Percentiles rank a stretch among this genome's conserved stretches.
These are phyloP conservation scores for Eleginops maclovinus DNA, from an alignment of 2,113 vertebrate genomes.

Conservation along the genomic window DNA sequence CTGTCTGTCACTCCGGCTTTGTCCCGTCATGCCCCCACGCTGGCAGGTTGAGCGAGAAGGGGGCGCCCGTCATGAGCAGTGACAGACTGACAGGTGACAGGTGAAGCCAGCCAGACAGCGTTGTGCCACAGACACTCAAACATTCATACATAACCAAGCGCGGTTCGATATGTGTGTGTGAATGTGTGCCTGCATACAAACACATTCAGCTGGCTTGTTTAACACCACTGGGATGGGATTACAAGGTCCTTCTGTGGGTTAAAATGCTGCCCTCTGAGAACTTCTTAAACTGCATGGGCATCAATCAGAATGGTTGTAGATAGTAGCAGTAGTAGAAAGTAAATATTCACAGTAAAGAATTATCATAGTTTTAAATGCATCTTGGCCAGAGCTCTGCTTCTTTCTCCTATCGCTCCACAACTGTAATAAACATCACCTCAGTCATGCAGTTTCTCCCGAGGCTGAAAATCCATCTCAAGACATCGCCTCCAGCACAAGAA, in stretches of 20 bases:
- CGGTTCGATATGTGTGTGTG: constrained; percentile 19
- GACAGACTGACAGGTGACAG: constrained; percentile 81
- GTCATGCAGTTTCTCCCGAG: neutral
- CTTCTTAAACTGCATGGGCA: neutral
- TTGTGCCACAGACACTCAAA: constrained; percentile 29
- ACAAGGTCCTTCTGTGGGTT: constrained; percentile 18
- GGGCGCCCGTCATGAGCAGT: constrained; percentile 23
- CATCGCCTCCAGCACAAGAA: neutral
- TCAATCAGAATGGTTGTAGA: constrained; percentile 6
- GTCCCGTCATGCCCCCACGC: constrained; percentile 61
- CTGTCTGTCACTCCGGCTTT: constrained; percentile 73
- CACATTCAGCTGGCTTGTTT: constrained; percentile 27
- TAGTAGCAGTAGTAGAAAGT: too few species aligned
- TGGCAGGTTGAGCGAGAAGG: constrained; percentile 43
- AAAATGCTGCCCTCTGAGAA: neutral
- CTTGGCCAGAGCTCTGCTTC: neutral
- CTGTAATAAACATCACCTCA: constrained; percentile 1
- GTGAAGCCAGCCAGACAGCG: constrained; percentile 59
- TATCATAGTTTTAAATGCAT: neutral
- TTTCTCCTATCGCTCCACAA: neutral
- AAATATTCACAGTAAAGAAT: too few species aligned
- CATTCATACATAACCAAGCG: constrained; percentile 31
- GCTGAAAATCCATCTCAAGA: neutral
- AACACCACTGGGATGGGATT: constrained; percentile 20
- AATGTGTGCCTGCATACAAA: constrained; percentile 24